phyloP scores from a whole-genome alignment of 2,888 invertebrate genomes.

The Cephus runcator region DNA sequence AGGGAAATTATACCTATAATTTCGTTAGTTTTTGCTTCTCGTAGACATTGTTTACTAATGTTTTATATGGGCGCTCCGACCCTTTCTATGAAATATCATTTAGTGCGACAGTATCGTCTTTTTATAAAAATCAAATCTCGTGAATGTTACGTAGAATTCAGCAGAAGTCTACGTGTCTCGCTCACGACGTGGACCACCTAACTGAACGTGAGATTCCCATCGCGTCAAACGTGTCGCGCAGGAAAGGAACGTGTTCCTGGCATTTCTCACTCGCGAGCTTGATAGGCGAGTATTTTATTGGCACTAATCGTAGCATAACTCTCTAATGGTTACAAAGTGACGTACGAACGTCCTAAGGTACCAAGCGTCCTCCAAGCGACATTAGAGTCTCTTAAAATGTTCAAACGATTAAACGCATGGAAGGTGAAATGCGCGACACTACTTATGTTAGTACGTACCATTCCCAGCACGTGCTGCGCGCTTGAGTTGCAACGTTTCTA shows the following conservation, averaged over 20 bases:
- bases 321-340: constrained; percentile 45
- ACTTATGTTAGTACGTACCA: not conserved
- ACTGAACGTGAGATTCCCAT: not conserved
- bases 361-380: not conserved
- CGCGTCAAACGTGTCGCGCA: not conserved
- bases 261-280: not conserved
- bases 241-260: not conserved
- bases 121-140: not conserved
- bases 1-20: not conserved
- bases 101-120: not conserved
- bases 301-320: constrained; percentile 42
- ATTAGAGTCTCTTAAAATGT: not conserved
- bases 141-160: not conserved
- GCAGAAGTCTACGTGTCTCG: not conserved
- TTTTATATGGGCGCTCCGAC: not conserved
- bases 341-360: constrained; percentile 8
- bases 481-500: not conserved
- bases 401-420: constrained; percentile 11
- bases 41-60: not conserved
- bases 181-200: not conserved
- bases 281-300: constrained; percentile 31
- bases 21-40: not conserved
- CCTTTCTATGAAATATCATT: not conserved
- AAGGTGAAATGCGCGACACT: not conserved
- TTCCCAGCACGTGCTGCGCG: not conserved